Base-by-base conservation (phyloP, 2,797 vertebrate species). In the Acanthopagrus latus region DNA sequence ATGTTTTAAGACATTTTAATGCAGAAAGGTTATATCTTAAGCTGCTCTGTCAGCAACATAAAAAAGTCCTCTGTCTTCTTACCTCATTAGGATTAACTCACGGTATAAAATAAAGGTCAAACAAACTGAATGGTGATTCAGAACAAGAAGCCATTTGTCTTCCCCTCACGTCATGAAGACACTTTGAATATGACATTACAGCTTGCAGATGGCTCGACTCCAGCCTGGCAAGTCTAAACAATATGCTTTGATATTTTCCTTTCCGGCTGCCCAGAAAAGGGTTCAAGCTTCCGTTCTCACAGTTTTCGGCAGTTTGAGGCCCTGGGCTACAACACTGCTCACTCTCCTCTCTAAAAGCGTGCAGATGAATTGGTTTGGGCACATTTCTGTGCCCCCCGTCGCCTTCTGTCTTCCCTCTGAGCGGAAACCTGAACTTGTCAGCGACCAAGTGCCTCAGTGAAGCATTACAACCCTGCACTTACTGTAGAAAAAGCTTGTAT, bases 401-500 rank as follows among this genome's bases (percentile, higher is more conserved):
- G 5, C 62, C 21, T 11, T 44, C 23, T 71, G 71, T 76, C 11
- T 57, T 71, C 63, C 50, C 71, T 50, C 54, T 79, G 74, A 51
- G 71, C 21, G 21, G 60, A 80, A 89, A 86, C 78, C 50, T 84
- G 78, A 80, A 76, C 56, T 51, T 64, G 80, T 82, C 76, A 55
- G 21, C 2, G 1, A 44, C 74, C 17, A 12, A 82, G 66, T 69
- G 55, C 64, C 56, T 84, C 55, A 21, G 68, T 74, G 69, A 76
- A 83, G 66, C 64, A n/a, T 44, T 70, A 57, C 70, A 84, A 44
- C 43, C 57, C 69, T 79, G 76, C 88, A 86, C 82, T 91, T 88
- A 88, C 77, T 78, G 74, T 68, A 84, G 71, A 87, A 86, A 85
- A 79, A 60, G 50, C 57, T 57, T 91, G 71, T 87, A 91, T 92